Evolutionary conservation across 37 sponge, comb jelly and placozoan species (phyloP), one percentile per base, ranked within the genome.

Genomic region (Halichondria panicea): DNA sequence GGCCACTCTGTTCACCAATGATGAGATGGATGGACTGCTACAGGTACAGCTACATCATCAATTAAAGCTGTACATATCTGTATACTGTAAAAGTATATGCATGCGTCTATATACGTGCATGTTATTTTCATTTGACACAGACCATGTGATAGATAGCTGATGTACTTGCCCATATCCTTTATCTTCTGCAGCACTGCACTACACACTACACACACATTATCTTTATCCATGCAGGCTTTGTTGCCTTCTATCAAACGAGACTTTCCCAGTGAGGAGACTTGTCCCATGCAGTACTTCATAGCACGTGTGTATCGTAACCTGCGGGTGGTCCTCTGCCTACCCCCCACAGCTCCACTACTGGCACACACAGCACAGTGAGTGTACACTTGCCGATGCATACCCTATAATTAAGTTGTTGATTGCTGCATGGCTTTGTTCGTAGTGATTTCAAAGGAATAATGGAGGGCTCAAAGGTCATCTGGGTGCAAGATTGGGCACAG

Each of bases 1-100:
- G 7, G 87, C 91, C 1, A 65, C 81, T n/a, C 74, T 92, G 27
- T 96, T 93, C 66, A 63, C 86, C 41, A 81, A 83, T 74, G 97
- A 93, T 68, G 97, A 96, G 38, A 71, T 92, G 78, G 85, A 89
- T 41, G 97, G 97, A 43, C 70, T 96, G 1, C 63, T 87, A 0
- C 88, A 94, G 74, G 91, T 91, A 39, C n/a, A n/a, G n/a, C n/a
- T n/a, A n/a, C n/a, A n/a, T n/a, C n/a, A n/a, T n/a, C n/a, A n/a
- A n/a, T n/a, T n/a, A n/a, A n/a, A n/a, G n/a, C n/a, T n/a, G n/a
- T n/a, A n/a, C n/a, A n/a, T n/a, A n/a, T n/a, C n/a, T n/a, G n/a
- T n/a, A n/a, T n/a, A n/a, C n/a, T n/a, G n/a, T n/a, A n/a, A n/a
- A n/a, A n/a, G n/a, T n/a, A n/a, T n/a, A n/a, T n/a, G n/a, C n/a